phyloP scores from a whole-genome alignment of 1,140 invertebrate species.

The Littorina saxatilis region DNA sequence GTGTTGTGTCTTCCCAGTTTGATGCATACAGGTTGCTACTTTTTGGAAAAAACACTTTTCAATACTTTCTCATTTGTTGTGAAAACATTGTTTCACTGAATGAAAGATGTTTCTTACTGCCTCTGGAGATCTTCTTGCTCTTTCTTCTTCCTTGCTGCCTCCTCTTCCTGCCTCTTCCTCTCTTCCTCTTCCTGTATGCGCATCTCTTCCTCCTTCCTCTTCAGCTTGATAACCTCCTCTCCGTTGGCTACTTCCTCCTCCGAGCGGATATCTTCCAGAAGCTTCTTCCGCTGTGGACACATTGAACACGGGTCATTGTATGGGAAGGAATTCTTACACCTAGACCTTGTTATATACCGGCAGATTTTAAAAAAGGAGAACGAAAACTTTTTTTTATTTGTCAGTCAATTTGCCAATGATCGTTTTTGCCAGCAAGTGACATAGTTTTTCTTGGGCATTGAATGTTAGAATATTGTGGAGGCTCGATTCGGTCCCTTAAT shows the following conservation, averaged over 20 bases:
- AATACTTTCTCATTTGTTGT: background rate
- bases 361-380: no score
- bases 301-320: no score
- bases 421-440: no score
- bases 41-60: background rate
- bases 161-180: conserved; percentile 12
- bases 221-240: conserved; percentile 8
- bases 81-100: background rate
- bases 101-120: background rate
- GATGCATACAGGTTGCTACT: background rate
- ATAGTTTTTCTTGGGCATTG: no score
- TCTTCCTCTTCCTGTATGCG: background rate
- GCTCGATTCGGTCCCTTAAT: no score
- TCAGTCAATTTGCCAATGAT: no score
- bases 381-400: no score
- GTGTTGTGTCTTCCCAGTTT: background rate
- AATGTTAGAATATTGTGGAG: no score
- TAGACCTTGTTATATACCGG: no score
- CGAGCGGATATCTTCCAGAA: background rate
- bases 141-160: background rate
- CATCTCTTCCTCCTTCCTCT: background rate
- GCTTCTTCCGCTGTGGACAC: background rate
- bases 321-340: no score
- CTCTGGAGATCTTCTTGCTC: conserved; percentile 16
- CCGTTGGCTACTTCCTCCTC: conserved; percentile 2